Base-by-base conservation (phyloP, 2,113 vertebrate genomes). In the Odocoileus virginianus region DNA sequence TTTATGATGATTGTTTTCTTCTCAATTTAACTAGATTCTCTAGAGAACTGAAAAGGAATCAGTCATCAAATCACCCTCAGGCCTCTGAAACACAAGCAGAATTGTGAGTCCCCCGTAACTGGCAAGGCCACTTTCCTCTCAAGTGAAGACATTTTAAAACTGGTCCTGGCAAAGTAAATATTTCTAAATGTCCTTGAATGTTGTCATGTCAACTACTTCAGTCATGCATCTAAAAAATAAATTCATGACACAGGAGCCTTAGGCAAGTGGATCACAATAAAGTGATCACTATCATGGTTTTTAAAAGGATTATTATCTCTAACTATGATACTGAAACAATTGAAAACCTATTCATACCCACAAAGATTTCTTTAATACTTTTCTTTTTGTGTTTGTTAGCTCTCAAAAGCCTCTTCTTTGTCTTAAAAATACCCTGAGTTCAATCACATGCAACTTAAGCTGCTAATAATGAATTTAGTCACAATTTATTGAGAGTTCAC, bases 1-100 rank as follows among this genome's bases (percentile, higher is more conserved):
- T 98, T 96, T 98, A 97, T 96, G 91, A 67, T 95, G 84, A 88
- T 89, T 83, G 7, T 93, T 76, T 57, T 95, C 89, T 97, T 95
- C 82, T 97, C 87, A 91, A 43, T 71, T 83, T 97, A 96, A 67
- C 54, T 58, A 83, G 74, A 94, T 96, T 94, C 86, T 57, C 76
- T 64, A 55, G 96, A 86, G 90, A 57, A 74, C 82, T 61, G 61
- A 76, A 94, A 91, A 76, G 57, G 97, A 98, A 97, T 86, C 50
- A 60, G 33, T 90, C 82, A 30, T 90, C 90, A 95, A 71, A 85
- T 95, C 74, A 89, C 82, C 90, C 85, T 61, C 27, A n/a, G 88
- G 60, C 60, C 28, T 93, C 86, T 87, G 52, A 89, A 95, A 76
- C 50, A 87, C 82, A 98, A 57, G 9, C 11, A 12, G 67, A 97